Base-by-base conservation (phyloP, 1,140 invertebrate genomes). In the Cataglyphis hispanica region DNA sequence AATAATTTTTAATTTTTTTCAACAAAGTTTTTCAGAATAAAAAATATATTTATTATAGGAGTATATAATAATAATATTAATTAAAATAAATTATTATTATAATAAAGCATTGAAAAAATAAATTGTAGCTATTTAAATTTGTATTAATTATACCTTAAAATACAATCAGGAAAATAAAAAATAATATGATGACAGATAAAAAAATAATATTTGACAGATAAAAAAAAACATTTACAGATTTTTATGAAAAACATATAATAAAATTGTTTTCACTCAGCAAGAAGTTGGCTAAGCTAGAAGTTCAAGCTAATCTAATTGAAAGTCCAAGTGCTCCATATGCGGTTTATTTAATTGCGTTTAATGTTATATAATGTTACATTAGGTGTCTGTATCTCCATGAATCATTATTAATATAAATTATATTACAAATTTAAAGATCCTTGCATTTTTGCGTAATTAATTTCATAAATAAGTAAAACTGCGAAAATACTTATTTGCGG, bases 401-500 rank as follows among this genome's bases (percentile, higher is more conserved):
- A 46, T 22, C 37, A 74, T 50, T 22, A 34, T 56, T 56, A 56
- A 74, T 0, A 53, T 70, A 50, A 53, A 69, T 69, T 67, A 40
- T n/a, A 56, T 37, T 56, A 16, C 13, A 4, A 31, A 56, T 22
- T 8, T 34, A n/a, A 50, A 31, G 4, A 70, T n/a, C 10, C 11
- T 74, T 37, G 31, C 13, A 53, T 56, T 74, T 72, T 37, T 6
- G 8, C 1, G 11, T 43, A 43, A n/a, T 22, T 1, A 1, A 74
- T 74, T 74, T 16, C 25, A 11, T n/a, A 10, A 27, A 19, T 70
- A 43, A 25, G 27, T 50, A 72, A 72, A 53, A 56, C 22, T 27
- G 6, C 19, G 0, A 16, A 72, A 34, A 34, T 34, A 56, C 34
- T 13, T 34, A 56, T 34, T 13, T 3, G 2, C 2, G 13, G 6